Percentiles rank a stretch among this genome's conserved stretches.
Conservation (phyloP, 2,888 invertebrate genomes). For the Bembecia ichneumoniformis region DNA sequence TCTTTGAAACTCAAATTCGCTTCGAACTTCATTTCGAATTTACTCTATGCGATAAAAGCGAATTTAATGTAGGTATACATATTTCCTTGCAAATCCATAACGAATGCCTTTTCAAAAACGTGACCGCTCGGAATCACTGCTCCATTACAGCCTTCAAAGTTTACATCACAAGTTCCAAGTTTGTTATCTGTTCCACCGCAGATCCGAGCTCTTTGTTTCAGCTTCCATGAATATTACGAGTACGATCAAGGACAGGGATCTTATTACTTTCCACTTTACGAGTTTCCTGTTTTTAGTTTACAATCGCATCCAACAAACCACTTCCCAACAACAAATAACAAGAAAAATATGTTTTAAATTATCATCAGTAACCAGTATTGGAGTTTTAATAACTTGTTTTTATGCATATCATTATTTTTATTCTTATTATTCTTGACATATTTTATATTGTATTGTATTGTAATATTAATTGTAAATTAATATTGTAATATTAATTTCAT, state of each 20-base stretch:
- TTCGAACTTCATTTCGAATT: no score
- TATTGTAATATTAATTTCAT: no score
- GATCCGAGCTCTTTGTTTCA: conserved; percentile 23
- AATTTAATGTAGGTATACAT: no score
- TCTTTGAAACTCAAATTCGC: no score
- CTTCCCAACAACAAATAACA: background rate
- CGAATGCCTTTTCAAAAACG: conserved; percentile 4
- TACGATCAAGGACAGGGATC: conserved; percentile 14
- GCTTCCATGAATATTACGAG: conserved; percentile 19
- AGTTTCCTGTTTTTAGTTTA: background rate
- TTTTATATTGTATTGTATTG: no score
- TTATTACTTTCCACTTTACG: background rate
- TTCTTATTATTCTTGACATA: no score
- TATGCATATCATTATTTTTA: no score
- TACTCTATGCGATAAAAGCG: no score
- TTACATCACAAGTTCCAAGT: conserved; percentile 23
- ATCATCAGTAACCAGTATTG: no score
- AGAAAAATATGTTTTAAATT: background rate
- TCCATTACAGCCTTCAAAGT: conserved; percentile 11
- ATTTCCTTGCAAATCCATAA: conserved; percentile 2
- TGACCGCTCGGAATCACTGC: conserved; percentile 18
- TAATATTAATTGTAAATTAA: no score
- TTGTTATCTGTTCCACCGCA: conserved; percentile 28
- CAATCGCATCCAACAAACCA: background rate
- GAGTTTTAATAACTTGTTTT: no score